These are phyloP conservation scores for Rhegmatorhina hoffmannsi DNA, from an alignment of 2,113 vertebrate genomes.

Conservation along the genomic window DNA sequence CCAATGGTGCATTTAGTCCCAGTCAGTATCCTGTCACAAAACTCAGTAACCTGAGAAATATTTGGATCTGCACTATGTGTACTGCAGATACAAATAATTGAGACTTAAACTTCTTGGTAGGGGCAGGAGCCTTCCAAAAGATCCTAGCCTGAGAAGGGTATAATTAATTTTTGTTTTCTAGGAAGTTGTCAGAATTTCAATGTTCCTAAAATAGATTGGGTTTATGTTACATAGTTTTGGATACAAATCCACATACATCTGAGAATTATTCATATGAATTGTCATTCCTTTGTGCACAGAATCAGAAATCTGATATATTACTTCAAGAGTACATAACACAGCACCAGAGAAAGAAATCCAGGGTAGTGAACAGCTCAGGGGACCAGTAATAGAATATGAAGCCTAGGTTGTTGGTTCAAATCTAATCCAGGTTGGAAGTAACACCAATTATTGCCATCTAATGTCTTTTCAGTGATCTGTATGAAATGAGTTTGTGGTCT, in stretches of 20 bases:
- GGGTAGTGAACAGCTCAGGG: background rate
- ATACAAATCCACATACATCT: background rate
- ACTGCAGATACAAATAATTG: background rate
- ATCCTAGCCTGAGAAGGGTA: background rate
- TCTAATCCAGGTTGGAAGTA: constrained; percentile 53
- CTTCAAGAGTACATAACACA: background rate
- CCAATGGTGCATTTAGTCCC: background rate
- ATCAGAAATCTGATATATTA: constrained; percentile 21
- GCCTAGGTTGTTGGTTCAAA: constrained; percentile 45
- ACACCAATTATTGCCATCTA: constrained; percentile 50
- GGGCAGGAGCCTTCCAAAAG: background rate
- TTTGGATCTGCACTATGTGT: background rate
- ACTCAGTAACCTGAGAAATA: background rate
- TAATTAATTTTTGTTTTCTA: background rate
- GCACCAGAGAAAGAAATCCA: constrained; percentile 5
- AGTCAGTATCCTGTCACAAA: background rate
- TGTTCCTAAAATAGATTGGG: background rate
- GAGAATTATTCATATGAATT: background rate
- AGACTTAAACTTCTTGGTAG: background rate
- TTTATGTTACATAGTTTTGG: background rate
- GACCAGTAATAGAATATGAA: constrained; percentile 55
- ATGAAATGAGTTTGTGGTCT: constrained; percentile 58
- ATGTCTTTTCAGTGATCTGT: constrained; percentile 44
- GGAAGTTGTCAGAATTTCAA: background rate
- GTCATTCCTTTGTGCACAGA: constrained; percentile 1